Conservation (phyloP, 2,888 invertebrate species). For the Mechanitis messenoides region DNA sequence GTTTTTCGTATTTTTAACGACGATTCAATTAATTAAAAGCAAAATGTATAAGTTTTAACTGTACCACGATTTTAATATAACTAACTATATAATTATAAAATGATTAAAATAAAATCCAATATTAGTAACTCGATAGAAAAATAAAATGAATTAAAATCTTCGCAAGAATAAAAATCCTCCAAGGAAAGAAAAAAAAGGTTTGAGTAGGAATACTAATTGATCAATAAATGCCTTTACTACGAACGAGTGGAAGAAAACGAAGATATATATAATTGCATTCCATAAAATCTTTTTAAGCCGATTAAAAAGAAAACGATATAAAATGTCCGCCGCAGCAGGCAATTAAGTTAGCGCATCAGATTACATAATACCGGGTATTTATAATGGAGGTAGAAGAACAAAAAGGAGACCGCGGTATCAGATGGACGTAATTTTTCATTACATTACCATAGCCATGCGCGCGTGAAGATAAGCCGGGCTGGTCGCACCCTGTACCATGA, state of each 20-base stretch:
- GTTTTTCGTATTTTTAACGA: too few species aligned
- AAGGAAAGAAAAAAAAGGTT: too few species aligned
- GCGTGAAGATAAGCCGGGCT: slow-evolving; percentile 70
- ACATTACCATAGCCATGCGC: slow-evolving; percentile 71
- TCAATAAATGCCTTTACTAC: not conserved
- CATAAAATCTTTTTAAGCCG: slow-evolving; percentile 21
- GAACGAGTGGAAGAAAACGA: slow-evolving; percentile 5
- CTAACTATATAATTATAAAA: too few species aligned
- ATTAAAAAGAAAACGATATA: slow-evolving; percentile 23
- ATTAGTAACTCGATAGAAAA: too few species aligned
- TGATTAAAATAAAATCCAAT: too few species aligned
- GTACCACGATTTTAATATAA: too few species aligned
- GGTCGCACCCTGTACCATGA: slow-evolving; percentile 50
- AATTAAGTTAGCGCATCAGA: slow-evolving; percentile 30
- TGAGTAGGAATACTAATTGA: not conserved
- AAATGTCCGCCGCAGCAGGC: slow-evolving; percentile 22
- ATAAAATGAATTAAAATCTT: too few species aligned
- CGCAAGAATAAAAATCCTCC: too few species aligned
- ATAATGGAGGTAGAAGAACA: slow-evolving; percentile 34
- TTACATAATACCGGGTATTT: slow-evolving; percentile 30
- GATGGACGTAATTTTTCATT: slow-evolving; percentile 75
- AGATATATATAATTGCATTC: slow-evolving; percentile 17
- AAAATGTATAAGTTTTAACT: too few species aligned
- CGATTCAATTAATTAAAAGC: too few species aligned
- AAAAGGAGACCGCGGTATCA: slow-evolving; percentile 60